Percentiles rank a stretch among this genome's conserved stretches.
Conservation (phyloP, 1,140 invertebrate species). For the Patella vulgata region DNA sequence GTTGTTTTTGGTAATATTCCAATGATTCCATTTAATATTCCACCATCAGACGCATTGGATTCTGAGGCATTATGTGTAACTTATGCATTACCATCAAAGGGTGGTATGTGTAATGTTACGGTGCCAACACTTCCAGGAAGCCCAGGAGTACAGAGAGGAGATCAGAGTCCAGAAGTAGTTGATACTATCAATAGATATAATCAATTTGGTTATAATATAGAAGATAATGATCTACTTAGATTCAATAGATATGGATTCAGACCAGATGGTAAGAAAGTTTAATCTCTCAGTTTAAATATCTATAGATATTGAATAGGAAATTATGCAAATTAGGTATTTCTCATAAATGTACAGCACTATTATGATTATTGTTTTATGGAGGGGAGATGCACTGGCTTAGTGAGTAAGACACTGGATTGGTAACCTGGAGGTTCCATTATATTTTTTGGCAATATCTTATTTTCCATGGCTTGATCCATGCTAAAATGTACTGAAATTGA, state of each 20-base stretch:
- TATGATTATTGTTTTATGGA: too few relatives aligned
- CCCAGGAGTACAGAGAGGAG: constrained; percentile 25
- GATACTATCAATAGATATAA: constrained; percentile 22
- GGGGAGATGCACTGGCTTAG: too few relatives aligned
- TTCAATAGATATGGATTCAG: constrained; percentile 43
- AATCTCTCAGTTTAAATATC: background rate
- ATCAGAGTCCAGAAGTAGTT: constrained; percentile 26
- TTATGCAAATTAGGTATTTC: too few relatives aligned
- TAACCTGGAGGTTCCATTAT: too few relatives aligned
- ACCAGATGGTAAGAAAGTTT: constrained; percentile 34
- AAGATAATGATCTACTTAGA: constrained; percentile 43
- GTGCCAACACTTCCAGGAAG: constrained; percentile 2
- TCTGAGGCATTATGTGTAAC: constrained; percentile 48
- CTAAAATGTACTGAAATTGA: too few relatives aligned
- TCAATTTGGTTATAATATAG: constrained; percentile 36
- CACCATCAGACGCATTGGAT: constrained; percentile 52
- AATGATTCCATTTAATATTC: constrained; percentile 60
- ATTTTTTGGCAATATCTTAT: too few relatives aligned
- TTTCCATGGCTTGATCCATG: too few relatives aligned
- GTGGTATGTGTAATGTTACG: constrained; percentile 35
- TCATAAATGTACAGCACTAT: too few relatives aligned
- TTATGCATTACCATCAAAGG: constrained; percentile 44
- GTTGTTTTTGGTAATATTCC: constrained; percentile 55
- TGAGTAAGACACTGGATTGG: too few relatives aligned
- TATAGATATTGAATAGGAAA: too few relatives aligned